Base-by-base conservation (phyloP, 2,888 invertebrate species). In the Drosophila helvetica region DNA sequence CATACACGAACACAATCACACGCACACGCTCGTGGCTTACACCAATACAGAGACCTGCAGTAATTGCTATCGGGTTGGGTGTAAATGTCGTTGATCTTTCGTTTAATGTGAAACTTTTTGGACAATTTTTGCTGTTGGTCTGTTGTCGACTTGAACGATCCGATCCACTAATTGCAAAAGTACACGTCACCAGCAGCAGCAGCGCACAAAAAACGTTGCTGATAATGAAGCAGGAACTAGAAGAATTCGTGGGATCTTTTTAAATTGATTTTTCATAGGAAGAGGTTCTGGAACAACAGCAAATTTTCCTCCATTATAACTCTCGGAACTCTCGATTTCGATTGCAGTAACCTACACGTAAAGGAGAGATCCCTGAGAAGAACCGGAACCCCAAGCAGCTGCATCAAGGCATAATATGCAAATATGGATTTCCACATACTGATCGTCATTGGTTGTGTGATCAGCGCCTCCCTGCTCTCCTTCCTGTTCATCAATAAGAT, bases 401-500 rank as follows among this genome's bases (percentile, higher is more conserved):
- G 38, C 38, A 38, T 47, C 27, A 53, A 55, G 67, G 70, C 52
- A 88, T 89, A 88, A 72, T 90, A 91, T 91, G 91, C 90, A 91
- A 91, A 90, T 80, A 92, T 92, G 92, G 92, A 92, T 88, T 90
- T 92, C 68, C 91, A 92, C 80, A 90, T 92, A 79, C 89, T 92
- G 78, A 89, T 90, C 78, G 91, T 92, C 76, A 92, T 92, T 83
- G 89, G 90, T 74, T 91, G 92, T 80, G 91, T 92, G 56, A 90
- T 92, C 77, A 82, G 91, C 80, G 91, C 90, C 22, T 92, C 92
- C 47, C 78, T 92, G 61, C 79, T 90, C 58, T 92, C 92, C 22
- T 86, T 92, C 65, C 75, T 92, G 57, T 91, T 92, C 70, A 91
- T 92, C 62, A 91, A 92, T 67, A 92, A 91, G 78, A 90, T 92